phyloP scores from a whole-genome alignment of 2,797 vertebrate genomes.

The Tympanoctomys barrerae region DNA sequence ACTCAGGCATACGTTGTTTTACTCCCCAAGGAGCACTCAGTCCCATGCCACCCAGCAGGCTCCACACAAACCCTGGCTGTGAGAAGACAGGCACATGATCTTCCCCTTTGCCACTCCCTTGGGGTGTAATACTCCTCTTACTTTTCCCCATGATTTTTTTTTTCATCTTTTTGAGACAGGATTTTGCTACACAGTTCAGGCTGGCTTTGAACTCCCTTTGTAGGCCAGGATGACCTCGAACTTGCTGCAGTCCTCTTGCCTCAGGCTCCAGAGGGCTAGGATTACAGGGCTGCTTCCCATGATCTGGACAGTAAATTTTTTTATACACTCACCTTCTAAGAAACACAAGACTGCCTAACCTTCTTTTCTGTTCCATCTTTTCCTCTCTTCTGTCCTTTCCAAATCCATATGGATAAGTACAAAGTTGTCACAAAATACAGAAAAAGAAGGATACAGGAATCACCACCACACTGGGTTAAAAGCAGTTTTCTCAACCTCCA shows the following conservation, averaged over 20 bases:
- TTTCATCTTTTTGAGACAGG: background rate
- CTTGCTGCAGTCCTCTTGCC: background rate
- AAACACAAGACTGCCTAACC: background rate
- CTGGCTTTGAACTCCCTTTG: background rate
- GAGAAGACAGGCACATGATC: background rate
- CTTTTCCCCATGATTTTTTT: background rate
- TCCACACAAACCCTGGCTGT: too few species aligned
- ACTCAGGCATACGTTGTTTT: background rate
- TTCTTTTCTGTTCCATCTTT: background rate
- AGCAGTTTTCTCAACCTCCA: background rate
- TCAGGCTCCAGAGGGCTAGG: background rate
- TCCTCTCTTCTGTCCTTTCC: background rate
- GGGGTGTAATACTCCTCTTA: background rate
- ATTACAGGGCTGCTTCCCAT: background rate
- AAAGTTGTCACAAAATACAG: background rate
- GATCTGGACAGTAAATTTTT: background rate
- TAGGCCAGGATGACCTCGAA: background rate
- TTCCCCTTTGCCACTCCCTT: background rate
- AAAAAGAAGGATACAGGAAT: background rate
- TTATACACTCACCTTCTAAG: background rate
- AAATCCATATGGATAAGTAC: background rate
- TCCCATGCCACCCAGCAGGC: background rate
- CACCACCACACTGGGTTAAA: background rate
- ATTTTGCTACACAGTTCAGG: background rate
- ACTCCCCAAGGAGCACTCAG: background rate